phyloP scores from a whole-genome alignment of 30 jellyfish, hydroid and myxozoan species.

The Aurelia aurita region DNA sequence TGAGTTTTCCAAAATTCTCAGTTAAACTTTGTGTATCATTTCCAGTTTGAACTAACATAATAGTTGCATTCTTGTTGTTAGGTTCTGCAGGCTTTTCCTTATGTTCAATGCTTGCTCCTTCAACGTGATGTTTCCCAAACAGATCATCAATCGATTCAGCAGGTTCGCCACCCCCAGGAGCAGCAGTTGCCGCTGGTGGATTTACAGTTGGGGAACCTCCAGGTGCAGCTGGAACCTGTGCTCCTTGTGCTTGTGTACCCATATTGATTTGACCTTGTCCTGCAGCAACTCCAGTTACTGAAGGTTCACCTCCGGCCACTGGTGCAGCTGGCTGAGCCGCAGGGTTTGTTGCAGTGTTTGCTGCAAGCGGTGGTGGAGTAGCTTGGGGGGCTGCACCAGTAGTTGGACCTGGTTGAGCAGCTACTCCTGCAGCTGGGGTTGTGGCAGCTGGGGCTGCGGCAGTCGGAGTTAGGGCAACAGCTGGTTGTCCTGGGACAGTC shows the following conservation, averaged over 20 bases:
- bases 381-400: conserved; percentile 7
- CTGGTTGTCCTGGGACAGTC: background rate
- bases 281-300: conserved; percentile 11
- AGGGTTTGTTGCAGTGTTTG: conserved; percentile 19
- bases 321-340: conserved; percentile 15
- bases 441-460: conserved; percentile 3
- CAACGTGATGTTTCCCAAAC: conserved; percentile 69
- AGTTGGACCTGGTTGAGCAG: conserved; percentile 35
- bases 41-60: conserved; percentile 70
- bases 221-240: background rate
- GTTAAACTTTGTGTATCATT: conserved; percentile 16
- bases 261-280: conserved; percentile 19
- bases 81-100: background rate
- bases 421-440: conserved; percentile 10
- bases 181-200: conserved; percentile 4
- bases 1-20: background rate
- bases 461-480: conserved; percentile 3
- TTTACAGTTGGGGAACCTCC: background rate
- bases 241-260: conserved; percentile 9
- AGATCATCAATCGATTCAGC: conserved; percentile 3
- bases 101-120: conserved; percentile 11
- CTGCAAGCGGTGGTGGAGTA: conserved; percentile 17
- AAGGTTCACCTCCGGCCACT: conserved; percentile 12
- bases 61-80: conserved; percentile 12
- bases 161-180: background rate